A percentile compares a stretch with the other conserved stretches of the same genome.
These are phyloP conservation scores for Gari tellinella DNA, from an alignment of 2,888 invertebrate genomes.

Conservation along the genomic window DNA sequence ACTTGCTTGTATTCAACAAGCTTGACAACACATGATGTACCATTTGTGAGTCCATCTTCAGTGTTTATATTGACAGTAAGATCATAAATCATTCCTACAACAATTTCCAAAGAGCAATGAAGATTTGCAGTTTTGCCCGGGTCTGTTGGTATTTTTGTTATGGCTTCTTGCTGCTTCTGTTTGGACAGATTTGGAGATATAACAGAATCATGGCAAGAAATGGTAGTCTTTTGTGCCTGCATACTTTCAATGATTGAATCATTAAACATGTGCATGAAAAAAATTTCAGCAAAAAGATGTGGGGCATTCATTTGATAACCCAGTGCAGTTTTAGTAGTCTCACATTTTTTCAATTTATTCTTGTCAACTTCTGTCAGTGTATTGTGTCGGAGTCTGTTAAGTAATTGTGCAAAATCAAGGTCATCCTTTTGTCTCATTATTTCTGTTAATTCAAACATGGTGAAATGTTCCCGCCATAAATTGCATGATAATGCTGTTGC, in stretches of 20 bases:
- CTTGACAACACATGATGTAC: slow-evolving; percentile 40
- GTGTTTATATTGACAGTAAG: too few relatives aligned
- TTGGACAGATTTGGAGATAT: slow-evolving; percentile 27
- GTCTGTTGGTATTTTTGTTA: slow-evolving; percentile 26
- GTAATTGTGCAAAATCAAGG: slow-evolving; percentile 46
- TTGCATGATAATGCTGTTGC: slow-evolving; percentile 11
- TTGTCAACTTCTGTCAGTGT: slow-evolving; percentile 39
- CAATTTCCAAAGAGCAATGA: slow-evolving; percentile 15
- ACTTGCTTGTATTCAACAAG: slow-evolving; percentile 37
- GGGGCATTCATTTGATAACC: slow-evolving; percentile 20
- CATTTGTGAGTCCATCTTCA: too few relatives aligned
- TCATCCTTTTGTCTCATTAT: slow-evolving; percentile 62
- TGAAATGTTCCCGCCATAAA: slow-evolving; percentile 13
- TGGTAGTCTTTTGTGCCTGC: slow-evolving; percentile 14
- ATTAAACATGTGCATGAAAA: slow-evolving; percentile 31
- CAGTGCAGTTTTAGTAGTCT: slow-evolving; percentile 2
- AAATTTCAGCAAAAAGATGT: slow-evolving; percentile 43
- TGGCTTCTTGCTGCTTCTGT: slow-evolving; percentile 22
- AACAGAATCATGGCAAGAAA: slow-evolving; percentile 23
- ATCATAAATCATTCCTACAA: too few relatives aligned
- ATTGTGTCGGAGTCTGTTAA: slow-evolving; percentile 54
- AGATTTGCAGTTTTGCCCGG: slow-evolving; percentile 27
- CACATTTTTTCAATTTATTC: slow-evolving; percentile 16
- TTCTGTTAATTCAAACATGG: slow-evolving; percentile 3
- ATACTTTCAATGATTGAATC: slow-evolving; percentile 15